Evolutionary conservation across 2,888 invertebrate species (phyloP), one percentile per base, ranked within the genome.

Genomic region (Ethmia dodecea): DNA sequence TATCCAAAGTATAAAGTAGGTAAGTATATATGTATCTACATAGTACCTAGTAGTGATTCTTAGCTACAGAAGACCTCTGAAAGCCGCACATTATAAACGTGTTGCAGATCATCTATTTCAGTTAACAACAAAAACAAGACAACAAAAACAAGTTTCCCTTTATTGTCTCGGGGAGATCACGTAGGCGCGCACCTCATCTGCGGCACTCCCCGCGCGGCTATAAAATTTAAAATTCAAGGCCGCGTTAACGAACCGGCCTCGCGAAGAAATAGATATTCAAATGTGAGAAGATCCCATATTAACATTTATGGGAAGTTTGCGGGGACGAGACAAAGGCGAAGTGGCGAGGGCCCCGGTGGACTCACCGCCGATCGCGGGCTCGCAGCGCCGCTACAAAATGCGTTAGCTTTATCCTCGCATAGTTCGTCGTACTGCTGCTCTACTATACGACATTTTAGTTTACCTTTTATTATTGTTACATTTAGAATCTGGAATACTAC

Each of bases 191-290:
- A 81, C 83, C 81, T 86, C 83, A 83, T 81, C 83, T 81, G 68
- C 62, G 65, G 68, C 44, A 57, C 47, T 84, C 84, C 86, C 84
- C 42, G 49, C 62, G 74, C 83, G 81, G 52, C 77, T 71, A 84
- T 84, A 86, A 86, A 81, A 86, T 84, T 84, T 86, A 86, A 86
- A 86, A 86, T 86, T 86, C 86, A 84, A 86, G 86, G 86, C 78
- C 84, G 79, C 78, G 83, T 83, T 86, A 86, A 86, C 84, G 81
- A 86, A 86, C 84, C 78, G 79, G 74, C 77, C 81, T 72, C 83
- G 83, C 81, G 77, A 83, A 84, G 80, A 86, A 86, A 86, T 84
- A 84, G 86, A 84, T 86, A 86, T 86, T 86, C 86, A 86, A 86
- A 86, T 84, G 84, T 74, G 75, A 76, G 79, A 71, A 77, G 77